A percentile compares a stretch with the other conserved stretches of the same genome.
These are phyloP conservation scores for Matsumurasca onukii DNA, from an alignment of 1,140 invertebrate genomes.

Conservation along the genomic window DNA sequence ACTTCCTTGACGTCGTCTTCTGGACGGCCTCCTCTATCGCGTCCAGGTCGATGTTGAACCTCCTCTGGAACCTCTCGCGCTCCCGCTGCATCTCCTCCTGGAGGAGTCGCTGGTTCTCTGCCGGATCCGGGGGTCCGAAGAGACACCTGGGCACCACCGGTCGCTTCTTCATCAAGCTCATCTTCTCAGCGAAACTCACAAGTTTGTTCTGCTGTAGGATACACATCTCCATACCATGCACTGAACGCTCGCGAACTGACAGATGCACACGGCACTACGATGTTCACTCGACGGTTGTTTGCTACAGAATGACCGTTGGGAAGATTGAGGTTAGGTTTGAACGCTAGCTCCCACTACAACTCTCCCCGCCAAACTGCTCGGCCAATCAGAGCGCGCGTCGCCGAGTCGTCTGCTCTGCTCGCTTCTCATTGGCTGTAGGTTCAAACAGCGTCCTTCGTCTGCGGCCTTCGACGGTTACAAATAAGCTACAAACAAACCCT, in stretches of 20 bases:
- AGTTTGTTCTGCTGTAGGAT: not conserved
- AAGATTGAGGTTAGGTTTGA: not conserved
- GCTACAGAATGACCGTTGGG: not conserved
- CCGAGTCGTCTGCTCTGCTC: not conserved
- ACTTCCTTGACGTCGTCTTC: too few relatives aligned
- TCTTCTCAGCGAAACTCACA: not conserved
- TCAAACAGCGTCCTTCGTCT: not conserved
- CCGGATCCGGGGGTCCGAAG: constrained; percentile 21
- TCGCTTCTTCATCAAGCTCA: not conserved
- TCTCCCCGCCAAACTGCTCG: not conserved
- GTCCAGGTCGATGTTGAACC: constrained; percentile 2
- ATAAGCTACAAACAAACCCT: constrained; percentile 8
- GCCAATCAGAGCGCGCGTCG: not conserved
- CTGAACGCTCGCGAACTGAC: not conserved
- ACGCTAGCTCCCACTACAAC: not conserved
- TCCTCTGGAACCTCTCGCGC: not conserved
- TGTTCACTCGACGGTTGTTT: not conserved
- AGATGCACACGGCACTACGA: not conserved
- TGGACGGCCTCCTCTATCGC: not conserved
- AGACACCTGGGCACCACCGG: constrained; percentile 11
- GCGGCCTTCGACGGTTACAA: constrained; percentile 9
- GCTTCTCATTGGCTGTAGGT: not conserved
- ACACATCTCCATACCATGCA: too few relatives aligned
- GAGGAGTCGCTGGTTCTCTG: constrained; percentile 9
- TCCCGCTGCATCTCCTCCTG: constrained; percentile 16